Conservation (phyloP, 2,888 invertebrate genomes). For the Apamea sordens region DNA sequence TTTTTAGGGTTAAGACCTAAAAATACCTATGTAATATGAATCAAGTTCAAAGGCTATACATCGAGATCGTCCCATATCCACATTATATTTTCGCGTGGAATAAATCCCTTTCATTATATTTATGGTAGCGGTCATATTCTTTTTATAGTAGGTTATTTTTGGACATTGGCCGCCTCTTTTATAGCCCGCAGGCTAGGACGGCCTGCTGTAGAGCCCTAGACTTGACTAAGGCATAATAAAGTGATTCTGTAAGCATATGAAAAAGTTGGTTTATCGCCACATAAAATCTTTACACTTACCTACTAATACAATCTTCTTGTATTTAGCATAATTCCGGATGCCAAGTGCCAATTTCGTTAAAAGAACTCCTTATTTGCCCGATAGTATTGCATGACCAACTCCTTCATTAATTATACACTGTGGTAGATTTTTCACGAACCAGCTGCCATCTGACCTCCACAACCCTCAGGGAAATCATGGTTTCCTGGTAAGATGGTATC, state of each 20-base stretch:
- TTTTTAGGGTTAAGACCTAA: neutral
- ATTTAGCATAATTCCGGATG: neutral
- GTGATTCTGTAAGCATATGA: conserved; percentile 35
- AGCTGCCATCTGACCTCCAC: conserved; percentile 45
- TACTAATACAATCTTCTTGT: conserved; percentile 17
- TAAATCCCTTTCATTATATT: conserved; percentile 46
- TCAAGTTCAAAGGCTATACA: conserved; percentile 11
- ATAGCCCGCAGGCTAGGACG: conserved; percentile 13
- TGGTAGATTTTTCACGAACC: conserved; percentile 45
- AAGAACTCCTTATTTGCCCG: conserved; percentile 6
- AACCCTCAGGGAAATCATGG: conserved; percentile 56
- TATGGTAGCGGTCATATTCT: conserved; percentile 47
- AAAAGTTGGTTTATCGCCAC: conserved; percentile 15
- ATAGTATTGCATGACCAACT: conserved; percentile 26
- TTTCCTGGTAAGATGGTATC: conserved; percentile 59
- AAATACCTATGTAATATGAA: conserved; percentile 8
- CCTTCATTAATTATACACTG: conserved; percentile 46
- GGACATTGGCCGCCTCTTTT: conserved; percentile 30
- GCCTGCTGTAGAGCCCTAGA: conserved; percentile 13
- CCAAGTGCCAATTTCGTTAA: conserved; percentile 13
- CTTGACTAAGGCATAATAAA: conserved; percentile 23
- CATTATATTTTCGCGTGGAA: conserved; percentile 31
- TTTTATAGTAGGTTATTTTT: conserved; percentile 53
- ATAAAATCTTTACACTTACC: conserved; percentile 17
- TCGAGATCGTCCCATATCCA: conserved; percentile 3